phyloP scores from a whole-genome alignment of 2,797 vertebrate genomes.

The Malurus leucopterus region DNA sequence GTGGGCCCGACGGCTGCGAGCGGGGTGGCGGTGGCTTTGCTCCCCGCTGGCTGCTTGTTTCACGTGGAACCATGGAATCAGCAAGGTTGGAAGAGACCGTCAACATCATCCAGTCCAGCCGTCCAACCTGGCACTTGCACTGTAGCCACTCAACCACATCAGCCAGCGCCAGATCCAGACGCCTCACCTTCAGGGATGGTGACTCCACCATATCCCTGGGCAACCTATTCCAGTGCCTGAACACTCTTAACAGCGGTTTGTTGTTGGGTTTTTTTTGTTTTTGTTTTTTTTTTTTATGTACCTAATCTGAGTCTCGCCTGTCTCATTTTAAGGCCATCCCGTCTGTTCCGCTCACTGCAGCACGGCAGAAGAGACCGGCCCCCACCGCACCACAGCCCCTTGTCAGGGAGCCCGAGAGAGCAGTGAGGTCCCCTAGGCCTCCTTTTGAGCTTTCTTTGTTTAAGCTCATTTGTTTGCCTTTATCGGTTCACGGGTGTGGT shows the following conservation, averaged over 20 bases:
- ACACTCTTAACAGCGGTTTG: not conserved
- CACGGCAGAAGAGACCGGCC: accelerated
- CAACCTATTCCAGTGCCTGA: not conserved
- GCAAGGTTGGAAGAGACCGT: no score
- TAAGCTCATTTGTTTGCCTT: accelerated
- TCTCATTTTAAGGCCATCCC: not conserved
- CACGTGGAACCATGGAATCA: not conserved
- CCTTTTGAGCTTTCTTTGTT: accelerated
- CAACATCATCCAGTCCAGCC: no score
- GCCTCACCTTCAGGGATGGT: not conserved
- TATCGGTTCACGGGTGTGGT: not conserved
- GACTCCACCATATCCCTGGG: not conserved
- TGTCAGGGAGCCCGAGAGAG: not conserved
- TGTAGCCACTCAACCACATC: not conserved
- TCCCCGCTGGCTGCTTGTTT: no score
- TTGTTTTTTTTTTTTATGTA: not conserved
- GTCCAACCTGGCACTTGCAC: accelerated
- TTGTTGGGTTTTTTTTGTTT: not conserved
- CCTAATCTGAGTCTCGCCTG: not conserved
- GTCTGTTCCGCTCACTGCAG: not conserved
- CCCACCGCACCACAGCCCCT: not conserved
- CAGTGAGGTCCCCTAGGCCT: accelerated
- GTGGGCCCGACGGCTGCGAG: accelerated
- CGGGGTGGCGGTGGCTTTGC: accelerated
- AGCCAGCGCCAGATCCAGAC: not conserved